phyloP scores from a whole-genome alignment of 2,113 vertebrate species.

The Oncorhynchus kisutch region DNA sequence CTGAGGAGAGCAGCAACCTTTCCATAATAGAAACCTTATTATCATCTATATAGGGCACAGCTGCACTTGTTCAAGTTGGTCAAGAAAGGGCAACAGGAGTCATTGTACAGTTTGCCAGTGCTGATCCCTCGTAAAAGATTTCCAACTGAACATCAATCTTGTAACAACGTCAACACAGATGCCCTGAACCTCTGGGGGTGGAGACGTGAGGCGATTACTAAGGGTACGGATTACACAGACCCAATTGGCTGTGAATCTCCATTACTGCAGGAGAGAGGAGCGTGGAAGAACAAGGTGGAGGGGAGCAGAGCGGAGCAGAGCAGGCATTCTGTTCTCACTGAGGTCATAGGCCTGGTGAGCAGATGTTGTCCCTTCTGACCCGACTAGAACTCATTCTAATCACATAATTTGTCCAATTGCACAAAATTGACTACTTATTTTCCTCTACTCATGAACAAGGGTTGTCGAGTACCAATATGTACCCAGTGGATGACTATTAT shows the following conservation, averaged over 20 bases:
- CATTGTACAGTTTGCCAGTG: too few relatives aligned
- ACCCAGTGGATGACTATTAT: too few relatives aligned
- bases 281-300: neutral
- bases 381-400: constrained; percentile 30
- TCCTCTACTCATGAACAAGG: neutral
- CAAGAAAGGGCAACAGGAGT: too few relatives aligned
- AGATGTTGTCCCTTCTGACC: constrained; percentile 60
- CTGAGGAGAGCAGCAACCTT: too few relatives aligned
- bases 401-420: constrained; percentile 31
- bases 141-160: too few relatives aligned
- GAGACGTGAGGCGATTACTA: neutral
- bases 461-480: too few relatives aligned
- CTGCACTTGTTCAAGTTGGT: too few relatives aligned
- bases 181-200: neutral
- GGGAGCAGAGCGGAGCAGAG: neutral
- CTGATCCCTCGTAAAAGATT: too few relatives aligned
- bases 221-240: constrained; percentile 28
- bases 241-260: constrained; percentile 41
- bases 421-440: constrained; percentile 41
- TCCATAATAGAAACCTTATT: too few relatives aligned
- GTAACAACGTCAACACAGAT: neutral
- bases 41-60: too few relatives aligned
- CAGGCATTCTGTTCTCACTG: constrained; percentile 16
- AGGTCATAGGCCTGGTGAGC: constrained; percentile 58
- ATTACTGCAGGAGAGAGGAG: constrained; percentile 14